Evolutionary conservation across 2,113 vertebrate species (phyloP), one percentile per base, ranked within the genome.

Genomic region (Actenoides hombroni): DNA sequence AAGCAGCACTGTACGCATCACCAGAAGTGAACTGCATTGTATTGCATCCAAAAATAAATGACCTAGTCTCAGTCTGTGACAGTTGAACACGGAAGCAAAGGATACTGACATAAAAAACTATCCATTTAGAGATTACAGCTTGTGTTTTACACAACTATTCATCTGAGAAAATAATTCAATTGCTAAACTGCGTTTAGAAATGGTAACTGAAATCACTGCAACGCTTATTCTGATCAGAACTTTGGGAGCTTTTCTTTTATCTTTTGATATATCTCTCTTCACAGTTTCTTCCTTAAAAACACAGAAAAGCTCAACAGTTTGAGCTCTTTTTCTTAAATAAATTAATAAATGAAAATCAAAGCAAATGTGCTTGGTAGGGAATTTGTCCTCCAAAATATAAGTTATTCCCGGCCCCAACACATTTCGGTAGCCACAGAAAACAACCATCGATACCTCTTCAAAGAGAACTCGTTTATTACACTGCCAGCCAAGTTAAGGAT

Each of bases 1-100:
- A 76, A 67, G 10, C 6, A 8, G 29, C 64, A 73, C 60, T 31
- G 29, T 24, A 18, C 9, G 0, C 21, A 51, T 56, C 48, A 75
- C 46, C 65, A 93, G 28, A 83, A 94, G 14, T 68, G 40, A 95
- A 84, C 53, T 79, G 53, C 92, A 88, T 46, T 71, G 31, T 57
- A 86, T 53, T 75, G 25, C 35, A 79, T 10, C 86, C 84, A 90
- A 96, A 96, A 92, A 96, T 94, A 96, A 94, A 28, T 71, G 96
- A 63, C 95, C 94, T 51, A 71, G 46, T 94, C 90, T 65, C 44
- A 77, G 83, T 16, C 64, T 86, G 90, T 74, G 61, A 88, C 71
- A 88, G 56, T 92, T 93, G 60, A 60, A 81, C 17, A 60, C 69
- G 61, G 42, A 78, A 75, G 48, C 33, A 86, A 83, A 81, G 0